Evolutionary conservation across 2,113 vertebrate genomes (phyloP).

Genomic region (Rhineura floridana): DNA sequence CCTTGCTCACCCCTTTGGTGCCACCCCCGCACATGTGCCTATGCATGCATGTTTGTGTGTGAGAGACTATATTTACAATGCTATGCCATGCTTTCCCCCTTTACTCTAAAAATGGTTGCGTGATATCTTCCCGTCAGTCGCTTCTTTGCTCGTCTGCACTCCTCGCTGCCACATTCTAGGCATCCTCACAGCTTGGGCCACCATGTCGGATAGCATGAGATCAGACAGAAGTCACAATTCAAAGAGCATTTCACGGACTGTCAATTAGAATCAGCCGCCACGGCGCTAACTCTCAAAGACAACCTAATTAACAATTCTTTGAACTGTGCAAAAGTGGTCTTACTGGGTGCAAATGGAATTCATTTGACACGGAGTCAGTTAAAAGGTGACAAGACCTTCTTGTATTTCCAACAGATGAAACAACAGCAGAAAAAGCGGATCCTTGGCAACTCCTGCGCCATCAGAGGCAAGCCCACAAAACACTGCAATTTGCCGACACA

Average conservation of each 20-base stretch:
- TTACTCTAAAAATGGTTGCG: neutral
- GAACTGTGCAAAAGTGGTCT: slow-evolving; percentile 12
- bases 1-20: too few species aligned
- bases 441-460: rapidly evolving
- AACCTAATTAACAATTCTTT: slow-evolving; percentile 34
- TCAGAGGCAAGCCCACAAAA: neutral
- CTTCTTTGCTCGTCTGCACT: neutral
- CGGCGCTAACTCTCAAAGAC: slow-evolving; percentile 23
- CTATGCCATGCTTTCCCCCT: neutral
- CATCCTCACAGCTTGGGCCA: slow-evolving; percentile 4
- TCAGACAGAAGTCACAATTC: slow-evolving; percentile 5
- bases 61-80: neutral
- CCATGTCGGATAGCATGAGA: neutral
- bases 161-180: rapidly evolving
- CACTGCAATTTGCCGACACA: neutral
- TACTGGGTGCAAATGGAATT: slow-evolving; percentile 34
- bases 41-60: too few species aligned
- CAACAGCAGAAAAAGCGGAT: neutral
- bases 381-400: slow-evolving; percentile 14
- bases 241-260: slow-evolving; percentile 25
- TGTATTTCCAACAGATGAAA: slow-evolving; percentile 3
- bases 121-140: neutral
- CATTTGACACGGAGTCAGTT: neutral
- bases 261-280: slow-evolving; percentile 15
- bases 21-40: too few species aligned